phyloP scores from a whole-genome alignment of 2,797 vertebrate genomes.

The Streptopelia turtur region DNA sequence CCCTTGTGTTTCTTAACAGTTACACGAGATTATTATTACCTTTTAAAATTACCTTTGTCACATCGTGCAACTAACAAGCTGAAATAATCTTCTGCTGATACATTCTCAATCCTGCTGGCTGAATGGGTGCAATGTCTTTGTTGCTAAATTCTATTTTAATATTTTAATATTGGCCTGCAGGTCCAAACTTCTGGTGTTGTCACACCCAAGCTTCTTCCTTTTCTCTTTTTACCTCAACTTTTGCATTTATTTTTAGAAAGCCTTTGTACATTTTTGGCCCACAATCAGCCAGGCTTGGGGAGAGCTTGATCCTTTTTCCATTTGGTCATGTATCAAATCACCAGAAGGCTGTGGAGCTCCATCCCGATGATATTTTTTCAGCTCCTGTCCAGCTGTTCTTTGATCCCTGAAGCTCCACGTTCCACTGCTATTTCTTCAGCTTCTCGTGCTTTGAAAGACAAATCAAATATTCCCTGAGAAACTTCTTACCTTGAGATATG shows the following conservation, averaged over 20 bases:
- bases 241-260: neutral
- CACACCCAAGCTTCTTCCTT: neutral
- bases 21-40: neutral
- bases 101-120: accelerated
- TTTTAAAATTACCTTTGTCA: neutral
- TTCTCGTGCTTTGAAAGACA: neutral
- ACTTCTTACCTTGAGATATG: neutral
- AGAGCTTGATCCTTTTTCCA: neutral
- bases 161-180: neutral
- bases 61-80: neutral
- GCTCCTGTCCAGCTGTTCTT: neutral
- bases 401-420: neutral
- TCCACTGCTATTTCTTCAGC: neutral
- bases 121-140: accelerated
- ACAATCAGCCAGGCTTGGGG: neutral
- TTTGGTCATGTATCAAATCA: accelerated
- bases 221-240: neutral
- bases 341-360: neutral
- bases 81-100: neutral
- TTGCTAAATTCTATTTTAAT: neutral
- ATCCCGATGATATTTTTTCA: neutral
- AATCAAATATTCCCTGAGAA: neutral
- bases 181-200: neutral
- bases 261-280: neutral
- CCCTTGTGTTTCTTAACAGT: neutral